Percentiles rank a stretch among this genome's conserved stretches.
Evolutionary conservation across 2,888 invertebrate species (phyloP).

Genomic region (Gortyna flavago): DNA sequence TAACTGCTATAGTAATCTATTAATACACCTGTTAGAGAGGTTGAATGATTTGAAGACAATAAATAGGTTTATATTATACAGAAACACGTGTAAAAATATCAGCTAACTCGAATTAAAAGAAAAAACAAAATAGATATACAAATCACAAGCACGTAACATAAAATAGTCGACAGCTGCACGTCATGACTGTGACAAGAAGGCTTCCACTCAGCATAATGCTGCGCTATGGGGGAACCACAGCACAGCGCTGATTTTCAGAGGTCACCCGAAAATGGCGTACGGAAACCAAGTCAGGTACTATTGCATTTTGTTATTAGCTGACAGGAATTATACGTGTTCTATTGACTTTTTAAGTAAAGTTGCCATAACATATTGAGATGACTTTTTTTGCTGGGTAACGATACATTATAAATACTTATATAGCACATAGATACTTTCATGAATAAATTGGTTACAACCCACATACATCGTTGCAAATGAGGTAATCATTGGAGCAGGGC

Average conservation of each 20-base stretch:
- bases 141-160: too few relatives aligned
- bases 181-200: not conserved
- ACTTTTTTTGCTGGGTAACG: not conserved
- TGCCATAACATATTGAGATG: not conserved
- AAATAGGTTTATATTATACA: not conserved
- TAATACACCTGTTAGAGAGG: not conserved
- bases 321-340: not conserved
- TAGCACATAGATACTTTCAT: not conserved
- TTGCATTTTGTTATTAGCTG: not conserved
- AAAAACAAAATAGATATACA: too few relatives aligned
- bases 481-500: not conserved
- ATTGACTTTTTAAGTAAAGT: not conserved
- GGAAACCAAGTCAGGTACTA: not conserved
- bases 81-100: too few relatives aligned
- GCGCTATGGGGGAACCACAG: not conserved
- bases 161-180: too few relatives aligned
- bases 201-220: not conserved
- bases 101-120: not conserved
- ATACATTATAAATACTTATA: not conserved
- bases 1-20: slow-evolving; percentile 2
- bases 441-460: not conserved
- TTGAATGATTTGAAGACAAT: not conserved
- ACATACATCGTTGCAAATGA: not conserved
- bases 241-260: not conserved
- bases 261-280: not conserved